Evolutionary conservation across 2,888 invertebrate genomes (phyloP).

Genomic region (Diarsia brunnea): DNA sequence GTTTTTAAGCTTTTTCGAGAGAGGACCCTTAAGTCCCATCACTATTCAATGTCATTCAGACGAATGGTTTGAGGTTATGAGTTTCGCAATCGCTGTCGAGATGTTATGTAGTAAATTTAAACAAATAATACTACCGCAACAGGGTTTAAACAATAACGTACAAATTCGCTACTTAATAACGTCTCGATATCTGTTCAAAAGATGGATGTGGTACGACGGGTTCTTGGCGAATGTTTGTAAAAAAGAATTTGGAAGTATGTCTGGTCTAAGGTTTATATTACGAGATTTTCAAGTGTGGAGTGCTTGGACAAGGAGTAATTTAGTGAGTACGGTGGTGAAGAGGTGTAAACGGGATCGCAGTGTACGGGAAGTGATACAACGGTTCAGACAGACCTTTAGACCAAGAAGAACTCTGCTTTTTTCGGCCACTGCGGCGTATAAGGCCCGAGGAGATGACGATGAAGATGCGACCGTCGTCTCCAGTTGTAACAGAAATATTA

Average conservation of each 20-base stretch:
- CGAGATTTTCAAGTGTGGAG: slow-evolving; percentile 83
- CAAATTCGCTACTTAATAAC: slow-evolving; percentile 69
- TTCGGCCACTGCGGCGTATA: slow-evolving; percentile 85
- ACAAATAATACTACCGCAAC: slow-evolving; percentile 74
- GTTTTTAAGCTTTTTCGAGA: too few species aligned
- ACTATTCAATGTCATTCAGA: too few species aligned
- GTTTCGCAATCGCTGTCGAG: slow-evolving; percentile 80
- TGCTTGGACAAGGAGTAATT: slow-evolving; percentile 80
- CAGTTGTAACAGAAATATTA: slow-evolving; percentile 77
- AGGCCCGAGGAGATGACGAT: slow-evolving; percentile 70
- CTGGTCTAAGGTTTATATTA: slow-evolving; percentile 78
- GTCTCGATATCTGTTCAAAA: slow-evolving; percentile 70
- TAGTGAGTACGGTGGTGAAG: slow-evolving; percentile 80
- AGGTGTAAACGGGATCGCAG: slow-evolving; percentile 81
- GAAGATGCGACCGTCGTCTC: slow-evolving; percentile 60
- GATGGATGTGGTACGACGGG: slow-evolving; percentile 73
- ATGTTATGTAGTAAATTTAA: slow-evolving; percentile 82
- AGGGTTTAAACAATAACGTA: slow-evolving; percentile 67
- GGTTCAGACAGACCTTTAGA: slow-evolving; percentile 81
- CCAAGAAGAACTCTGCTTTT: slow-evolving; percentile 81
- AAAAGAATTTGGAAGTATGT: slow-evolving; percentile 74
- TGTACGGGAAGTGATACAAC: slow-evolving; percentile 83
- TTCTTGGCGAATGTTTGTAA: slow-evolving; percentile 65
- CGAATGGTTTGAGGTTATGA: slow-evolving; percentile 77
- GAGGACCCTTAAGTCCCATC: too few species aligned